These are phyloP conservation scores for Sebastes paucispinis DNA, from an alignment of 2,797 vertebrate genomes.

Conservation along the genomic window DNA sequence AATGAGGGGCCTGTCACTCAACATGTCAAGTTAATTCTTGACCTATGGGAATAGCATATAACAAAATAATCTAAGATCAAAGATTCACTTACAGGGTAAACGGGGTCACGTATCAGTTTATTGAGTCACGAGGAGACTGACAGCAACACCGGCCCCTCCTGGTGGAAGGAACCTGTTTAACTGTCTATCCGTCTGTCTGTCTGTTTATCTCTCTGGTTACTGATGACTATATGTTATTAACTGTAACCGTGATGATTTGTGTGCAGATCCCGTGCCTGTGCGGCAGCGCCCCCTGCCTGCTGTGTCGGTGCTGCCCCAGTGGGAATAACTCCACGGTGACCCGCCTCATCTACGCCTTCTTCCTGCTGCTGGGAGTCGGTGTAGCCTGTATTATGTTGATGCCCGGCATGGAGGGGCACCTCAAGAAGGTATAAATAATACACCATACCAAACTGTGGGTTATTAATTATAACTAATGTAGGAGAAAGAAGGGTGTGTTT, in stretches of 20 bases:
- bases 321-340: slow-evolving; percentile 98
- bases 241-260: background rate
- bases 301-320: slow-evolving; percentile 96
- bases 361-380: slow-evolving; percentile 92
- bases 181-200: background rate
- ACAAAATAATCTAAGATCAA: too few species aligned
- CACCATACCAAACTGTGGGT: background rate
- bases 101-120: background rate
- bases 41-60: too few species aligned
- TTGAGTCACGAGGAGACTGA: background rate
- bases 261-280: slow-evolving; percentile 94
- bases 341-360: slow-evolving; percentile 93
- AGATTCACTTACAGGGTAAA: background rate
- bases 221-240: background rate
- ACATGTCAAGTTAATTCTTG: too few species aligned
- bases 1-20: too few species aligned
- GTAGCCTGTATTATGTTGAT: slow-evolving; percentile 95
- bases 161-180: background rate
- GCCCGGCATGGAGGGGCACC: slow-evolving; percentile 97
- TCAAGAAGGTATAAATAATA: slow-evolving; percentile 88
- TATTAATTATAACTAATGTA: background rate
- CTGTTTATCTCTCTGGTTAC: too few species aligned
- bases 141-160: background rate
- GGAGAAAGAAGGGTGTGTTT: background rate
- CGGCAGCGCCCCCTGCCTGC: slow-evolving; percentile 94